phyloP scores from a whole-genome alignment of 1,140 invertebrate genomes.

The Drosophila tristis region DNA sequence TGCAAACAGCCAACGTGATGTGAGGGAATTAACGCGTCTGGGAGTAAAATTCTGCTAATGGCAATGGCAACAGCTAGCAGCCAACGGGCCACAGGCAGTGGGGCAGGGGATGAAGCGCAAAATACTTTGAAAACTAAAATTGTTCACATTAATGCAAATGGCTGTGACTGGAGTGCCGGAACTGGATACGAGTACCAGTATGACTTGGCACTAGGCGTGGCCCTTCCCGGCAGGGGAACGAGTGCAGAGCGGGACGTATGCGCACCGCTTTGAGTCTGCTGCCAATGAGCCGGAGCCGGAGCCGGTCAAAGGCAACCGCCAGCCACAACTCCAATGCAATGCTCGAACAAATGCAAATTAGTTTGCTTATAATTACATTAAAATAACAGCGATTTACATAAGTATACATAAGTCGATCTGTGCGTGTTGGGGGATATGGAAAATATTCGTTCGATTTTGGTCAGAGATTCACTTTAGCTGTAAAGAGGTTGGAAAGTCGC shows the following conservation, averaged over 20 bases:
- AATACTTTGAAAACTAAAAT: conserved; percentile 59
- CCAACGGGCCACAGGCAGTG: background rate
- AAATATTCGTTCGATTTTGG: too few relatives aligned
- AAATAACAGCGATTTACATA: too few relatives aligned
- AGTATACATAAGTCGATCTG: background rate
- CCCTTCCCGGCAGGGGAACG: background rate
- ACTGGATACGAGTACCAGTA: conserved; percentile 10
- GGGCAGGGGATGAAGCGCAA: background rate
- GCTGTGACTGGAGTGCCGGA: conserved; percentile 20
- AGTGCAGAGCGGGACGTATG: conserved; percentile 11
- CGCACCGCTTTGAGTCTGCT: too few relatives aligned
- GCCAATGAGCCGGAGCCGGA: too few relatives aligned
- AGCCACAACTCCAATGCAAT: background rate
- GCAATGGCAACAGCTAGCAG: conserved; percentile 57
- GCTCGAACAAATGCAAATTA: too few relatives aligned
- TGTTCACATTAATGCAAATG: conserved; percentile 57
- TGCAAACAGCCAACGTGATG: conserved; percentile 71
- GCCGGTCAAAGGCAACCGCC: too few relatives aligned
- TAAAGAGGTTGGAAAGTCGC: too few relatives aligned
- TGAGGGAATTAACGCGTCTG: conserved; percentile 74
- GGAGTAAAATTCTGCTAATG: conserved; percentile 68
- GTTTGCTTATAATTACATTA: background rate
- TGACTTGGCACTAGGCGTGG: conserved; percentile 23
- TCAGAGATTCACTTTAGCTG: too few relatives aligned
- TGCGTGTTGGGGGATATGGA: too few relatives aligned